Conservation (phyloP, 2,113 vertebrate species). For the Uria lomvia region DNA sequence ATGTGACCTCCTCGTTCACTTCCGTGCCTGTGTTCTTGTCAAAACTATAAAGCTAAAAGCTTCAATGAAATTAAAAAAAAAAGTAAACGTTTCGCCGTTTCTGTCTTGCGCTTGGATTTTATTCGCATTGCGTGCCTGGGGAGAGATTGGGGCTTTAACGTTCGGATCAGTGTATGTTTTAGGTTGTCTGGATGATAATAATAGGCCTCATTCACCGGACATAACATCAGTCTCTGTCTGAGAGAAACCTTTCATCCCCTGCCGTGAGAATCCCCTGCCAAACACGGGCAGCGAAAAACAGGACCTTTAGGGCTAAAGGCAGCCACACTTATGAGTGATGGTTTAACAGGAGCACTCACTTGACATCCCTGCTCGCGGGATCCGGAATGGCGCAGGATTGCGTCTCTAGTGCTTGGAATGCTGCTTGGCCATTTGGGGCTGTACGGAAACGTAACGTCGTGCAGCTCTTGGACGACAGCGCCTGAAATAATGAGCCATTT, state of each 20-base stretch:
- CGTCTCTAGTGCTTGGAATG: background rate
- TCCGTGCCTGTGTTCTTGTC: background rate
- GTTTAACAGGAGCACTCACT: background rate
- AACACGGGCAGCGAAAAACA: background rate
- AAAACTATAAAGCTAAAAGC: background rate
- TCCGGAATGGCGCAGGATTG: background rate
- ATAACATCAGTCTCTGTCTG: background rate
- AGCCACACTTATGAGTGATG: background rate
- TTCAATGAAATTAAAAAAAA: background rate
- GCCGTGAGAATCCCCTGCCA: background rate
- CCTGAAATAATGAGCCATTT: background rate
- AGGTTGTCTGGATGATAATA: background rate
- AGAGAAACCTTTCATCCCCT: background rate
- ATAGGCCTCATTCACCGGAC: background rate
- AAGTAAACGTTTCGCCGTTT: background rate
- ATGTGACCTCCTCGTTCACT: background rate
- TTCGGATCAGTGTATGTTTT: background rate
- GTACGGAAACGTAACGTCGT: accelerated
- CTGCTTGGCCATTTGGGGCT: background rate
- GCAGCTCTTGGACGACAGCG: background rate
- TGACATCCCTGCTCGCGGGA: accelerated
- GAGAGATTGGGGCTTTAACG: background rate
- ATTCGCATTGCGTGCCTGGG: background rate
- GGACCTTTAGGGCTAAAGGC: background rate
- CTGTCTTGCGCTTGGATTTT: background rate